Evolutionary conservation across 1,140 invertebrate species (phyloP).

Genomic region (Drosophila melanica): DNA sequence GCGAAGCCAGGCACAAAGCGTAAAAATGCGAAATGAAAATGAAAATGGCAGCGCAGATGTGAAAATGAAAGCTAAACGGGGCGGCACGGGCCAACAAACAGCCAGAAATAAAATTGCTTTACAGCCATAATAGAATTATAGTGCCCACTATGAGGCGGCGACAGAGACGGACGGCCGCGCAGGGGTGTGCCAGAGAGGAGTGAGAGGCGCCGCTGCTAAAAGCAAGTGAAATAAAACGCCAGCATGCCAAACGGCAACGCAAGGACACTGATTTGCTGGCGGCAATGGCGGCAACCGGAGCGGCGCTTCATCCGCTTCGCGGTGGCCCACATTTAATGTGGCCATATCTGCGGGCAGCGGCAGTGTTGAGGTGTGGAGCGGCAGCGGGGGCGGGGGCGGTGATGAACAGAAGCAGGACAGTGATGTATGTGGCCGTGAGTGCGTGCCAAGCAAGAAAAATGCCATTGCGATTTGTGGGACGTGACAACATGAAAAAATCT

Average conservation of each 20-base stretch:
- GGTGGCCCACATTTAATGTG: conserved; percentile 70
- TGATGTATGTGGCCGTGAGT: conserved; percentile 60
- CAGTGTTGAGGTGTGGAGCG: too few species aligned
- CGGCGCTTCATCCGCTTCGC: conserved; percentile 58
- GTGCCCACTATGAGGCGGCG: conserved; percentile 56
- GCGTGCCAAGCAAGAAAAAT: conserved; percentile 52
- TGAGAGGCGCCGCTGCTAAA: conserved; percentile 23
- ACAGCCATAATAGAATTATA: conserved; percentile 77
- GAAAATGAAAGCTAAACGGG: conserved; percentile 65
- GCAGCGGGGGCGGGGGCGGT: too few species aligned
- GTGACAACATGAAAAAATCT: conserved; percentile 53
- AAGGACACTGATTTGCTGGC: conserved; percentile 57
- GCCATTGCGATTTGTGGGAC: conserved; percentile 55
- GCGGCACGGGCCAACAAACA: conserved; percentile 27
- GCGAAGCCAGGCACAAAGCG: conserved; percentile 37
- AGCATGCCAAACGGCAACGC: conserved; percentile 36
- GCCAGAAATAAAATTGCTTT: conserved; percentile 68
- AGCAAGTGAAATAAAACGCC: conserved; percentile 56
- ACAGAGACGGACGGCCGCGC: conserved; percentile 15
- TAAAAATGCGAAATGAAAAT: conserved; percentile 66
- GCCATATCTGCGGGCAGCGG: conserved; percentile 21
- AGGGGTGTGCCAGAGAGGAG: not conserved
- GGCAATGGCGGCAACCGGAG: conserved; percentile 37
- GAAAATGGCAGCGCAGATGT: conserved; percentile 63
- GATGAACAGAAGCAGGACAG: conserved; percentile 49